Evolutionary conservation across 2,888 invertebrate genomes (phyloP), one percentile per base, ranked within the genome.

Genomic region (Cheilosia vernalis): DNA sequence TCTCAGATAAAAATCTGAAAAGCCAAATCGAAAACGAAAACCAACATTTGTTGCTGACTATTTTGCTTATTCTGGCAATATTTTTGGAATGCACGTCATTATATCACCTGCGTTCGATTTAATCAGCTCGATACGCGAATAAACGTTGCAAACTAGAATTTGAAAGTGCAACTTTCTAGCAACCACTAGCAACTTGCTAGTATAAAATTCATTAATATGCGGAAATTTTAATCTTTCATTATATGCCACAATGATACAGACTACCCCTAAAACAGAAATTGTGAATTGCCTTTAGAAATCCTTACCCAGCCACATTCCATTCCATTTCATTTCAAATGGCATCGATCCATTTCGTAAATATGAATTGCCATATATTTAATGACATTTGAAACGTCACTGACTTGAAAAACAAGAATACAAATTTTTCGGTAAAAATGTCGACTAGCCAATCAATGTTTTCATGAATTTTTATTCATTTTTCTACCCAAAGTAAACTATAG

Each of bases 311-410:
- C 1, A 9, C 0, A 5, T 15, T 13, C 17, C 7, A 21, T 63
- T 64, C 37, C 70, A 61, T 63, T 61, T 49, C 53, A 40, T 81
- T 81, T 67, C 84, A 47, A 27, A 64, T 9, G 21, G 40, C 44
- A 85, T 85, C 81, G 85, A 85, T 85, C 58, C 58, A 56, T 30
- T 56, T 33, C 42, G 6, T 58, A 64, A 53, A 17, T 69, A 19
- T 0, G 42, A 76, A 60, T 55, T 19, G 61, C 6, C 30, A 55
- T 49, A 5, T 27, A 5, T 27, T 42, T 49, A 69, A 66, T 85
- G 85, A 85, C 85, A 72, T 80, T 85, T 85, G 6, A 85, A 85
- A 85, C 77, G 85, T 85, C 85, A 85, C 17, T 77, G 64, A 51
- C 47, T 42, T 53, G 72, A 67, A 81, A 85, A 85, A 81, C 70